Percentiles rank a stretch among this genome's conserved stretches.
Conservation (phyloP, 2,888 invertebrate genomes). For the Bombyx huttoni region DNA sequence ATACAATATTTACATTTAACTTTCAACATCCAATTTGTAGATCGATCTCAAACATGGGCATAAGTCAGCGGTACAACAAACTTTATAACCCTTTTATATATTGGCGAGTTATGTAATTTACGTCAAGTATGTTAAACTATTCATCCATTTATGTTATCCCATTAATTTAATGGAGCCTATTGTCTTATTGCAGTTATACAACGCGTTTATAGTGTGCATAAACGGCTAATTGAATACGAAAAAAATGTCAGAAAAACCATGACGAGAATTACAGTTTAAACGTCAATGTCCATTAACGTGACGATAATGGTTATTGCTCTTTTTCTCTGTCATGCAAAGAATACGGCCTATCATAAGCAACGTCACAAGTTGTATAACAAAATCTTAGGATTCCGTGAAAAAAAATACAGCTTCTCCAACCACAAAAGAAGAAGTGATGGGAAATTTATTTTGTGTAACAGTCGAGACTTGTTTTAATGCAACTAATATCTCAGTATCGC, state of each 20-base stretch:
- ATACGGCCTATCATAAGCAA: slow-evolving; percentile 19
- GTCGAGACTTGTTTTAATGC: too few relatives aligned
- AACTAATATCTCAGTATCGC: too few relatives aligned
- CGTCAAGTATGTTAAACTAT: not conserved
- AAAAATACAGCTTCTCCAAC: not conserved
- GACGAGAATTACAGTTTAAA: not conserved
- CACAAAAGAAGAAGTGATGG: too few relatives aligned
- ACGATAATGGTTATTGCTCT: not conserved
- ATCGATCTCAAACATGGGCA: too few relatives aligned
- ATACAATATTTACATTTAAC: too few relatives aligned
- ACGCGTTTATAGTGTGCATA: slow-evolving; percentile 5
- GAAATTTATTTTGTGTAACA: too few relatives aligned
- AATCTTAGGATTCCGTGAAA: not conserved
- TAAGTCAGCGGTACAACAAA: too few relatives aligned
- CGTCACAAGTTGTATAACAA: slow-evolving; percentile 11
- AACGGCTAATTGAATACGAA: slow-evolving; percentile 10
- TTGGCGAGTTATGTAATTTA: too few relatives aligned
- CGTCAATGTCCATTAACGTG: slow-evolving; percentile 5
- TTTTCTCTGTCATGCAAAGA: not conserved
- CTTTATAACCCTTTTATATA: too few relatives aligned
- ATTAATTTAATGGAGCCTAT: slow-evolving; percentile 3
- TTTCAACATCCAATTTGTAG: too few relatives aligned
- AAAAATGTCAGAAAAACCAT: slow-evolving; percentile 4
- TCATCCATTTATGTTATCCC: not conserved
- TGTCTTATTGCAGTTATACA: slow-evolving; percentile 7